phyloP scores from a whole-genome alignment of 2,888 invertebrate species.

The Scaptomyza polygonia region DNA sequence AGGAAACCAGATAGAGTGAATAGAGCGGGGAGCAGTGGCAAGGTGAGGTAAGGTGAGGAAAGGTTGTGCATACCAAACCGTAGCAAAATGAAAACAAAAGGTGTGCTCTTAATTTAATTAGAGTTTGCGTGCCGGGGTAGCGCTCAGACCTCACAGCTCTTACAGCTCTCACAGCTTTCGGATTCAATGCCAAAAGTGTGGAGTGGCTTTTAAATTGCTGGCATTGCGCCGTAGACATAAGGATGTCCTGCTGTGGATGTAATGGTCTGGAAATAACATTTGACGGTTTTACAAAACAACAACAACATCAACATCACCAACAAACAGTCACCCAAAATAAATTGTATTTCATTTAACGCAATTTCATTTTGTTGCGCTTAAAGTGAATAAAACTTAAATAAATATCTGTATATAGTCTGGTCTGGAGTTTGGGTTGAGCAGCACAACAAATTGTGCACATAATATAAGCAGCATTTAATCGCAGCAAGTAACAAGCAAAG shows the following conservation, averaged over 20 bases:
- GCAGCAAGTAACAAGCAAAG: conserved; percentile 34
- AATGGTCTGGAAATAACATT: conserved; percentile 78
- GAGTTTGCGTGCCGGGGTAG: conserved; percentile 52
- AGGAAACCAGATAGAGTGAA: conserved; percentile 2
- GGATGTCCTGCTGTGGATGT: conserved; percentile 50
- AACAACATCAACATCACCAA: conserved; percentile 3
- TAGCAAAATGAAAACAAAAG: conserved; percentile 52
- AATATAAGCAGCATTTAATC: conserved; percentile 69
- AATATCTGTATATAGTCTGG: conserved; percentile 56
- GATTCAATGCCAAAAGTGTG: conserved; percentile 15
- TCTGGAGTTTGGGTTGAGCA: neutral
- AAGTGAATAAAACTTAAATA: conserved; percentile 73
- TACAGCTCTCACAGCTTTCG: neutral
- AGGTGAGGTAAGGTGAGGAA: conserved; percentile 1
- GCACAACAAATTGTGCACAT: conserved; percentile 11
- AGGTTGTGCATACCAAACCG: conserved; percentile 49
- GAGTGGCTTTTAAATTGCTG: conserved; percentile 21
- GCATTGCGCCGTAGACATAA: conserved; percentile 22
- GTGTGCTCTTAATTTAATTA: conserved; percentile 80
- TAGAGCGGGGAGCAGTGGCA: no score
- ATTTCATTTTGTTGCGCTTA: conserved; percentile 66
- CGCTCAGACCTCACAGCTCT: neutral
- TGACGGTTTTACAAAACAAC: conserved; percentile 43
- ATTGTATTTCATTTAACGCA: conserved; percentile 75
- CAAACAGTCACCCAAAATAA: conserved; percentile 51